Percentiles rank a stretch among this genome's conserved stretches.
These are phyloP conservation scores for Probosciger aterrimus DNA, from an alignment of 2,113 vertebrate species.

Conservation along the genomic window DNA sequence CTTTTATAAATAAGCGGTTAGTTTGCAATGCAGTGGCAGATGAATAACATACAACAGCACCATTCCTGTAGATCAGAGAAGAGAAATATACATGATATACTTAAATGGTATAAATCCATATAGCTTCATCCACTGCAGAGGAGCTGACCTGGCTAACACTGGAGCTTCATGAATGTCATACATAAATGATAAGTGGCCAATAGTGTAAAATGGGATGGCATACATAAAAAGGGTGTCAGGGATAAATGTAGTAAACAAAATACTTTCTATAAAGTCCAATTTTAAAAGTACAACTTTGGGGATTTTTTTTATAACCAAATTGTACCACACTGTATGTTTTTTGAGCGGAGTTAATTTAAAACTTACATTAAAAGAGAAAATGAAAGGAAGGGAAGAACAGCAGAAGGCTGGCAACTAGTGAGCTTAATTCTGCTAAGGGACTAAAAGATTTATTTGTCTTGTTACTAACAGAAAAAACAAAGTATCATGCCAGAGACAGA, in stretches of 20 bases:
- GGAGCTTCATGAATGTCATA: not conserved
- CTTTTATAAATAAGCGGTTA: not conserved
- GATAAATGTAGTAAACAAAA: not conserved
- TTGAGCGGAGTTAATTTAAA: not conserved
- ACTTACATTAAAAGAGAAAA: not conserved
- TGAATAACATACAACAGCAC: not conserved
- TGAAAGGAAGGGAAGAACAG: not conserved
- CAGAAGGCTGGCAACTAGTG: not conserved
- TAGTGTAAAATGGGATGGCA: not conserved
- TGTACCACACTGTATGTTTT: not conserved
- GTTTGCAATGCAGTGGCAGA: not conserved
- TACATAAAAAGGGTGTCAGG: not conserved
- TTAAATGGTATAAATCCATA: not conserved
- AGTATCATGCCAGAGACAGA: not conserved
- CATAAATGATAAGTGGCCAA: not conserved
- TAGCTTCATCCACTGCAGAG: not conserved
- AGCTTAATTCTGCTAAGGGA: not conserved
- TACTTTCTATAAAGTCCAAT: not conserved
- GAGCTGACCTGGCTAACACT: not conserved
- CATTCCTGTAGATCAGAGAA: not conserved
- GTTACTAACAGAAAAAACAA: not conserved
- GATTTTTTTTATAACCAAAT: not conserved
- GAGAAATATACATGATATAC: not conserved
- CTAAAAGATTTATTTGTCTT: not conserved
- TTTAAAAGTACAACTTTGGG: not conserved